A percentile compares a stretch with the other conserved stretches of the same genome.
Evolutionary conservation across 2,113 vertebrate species (phyloP).

Genomic region (Ahaetulla prasina): DNA sequence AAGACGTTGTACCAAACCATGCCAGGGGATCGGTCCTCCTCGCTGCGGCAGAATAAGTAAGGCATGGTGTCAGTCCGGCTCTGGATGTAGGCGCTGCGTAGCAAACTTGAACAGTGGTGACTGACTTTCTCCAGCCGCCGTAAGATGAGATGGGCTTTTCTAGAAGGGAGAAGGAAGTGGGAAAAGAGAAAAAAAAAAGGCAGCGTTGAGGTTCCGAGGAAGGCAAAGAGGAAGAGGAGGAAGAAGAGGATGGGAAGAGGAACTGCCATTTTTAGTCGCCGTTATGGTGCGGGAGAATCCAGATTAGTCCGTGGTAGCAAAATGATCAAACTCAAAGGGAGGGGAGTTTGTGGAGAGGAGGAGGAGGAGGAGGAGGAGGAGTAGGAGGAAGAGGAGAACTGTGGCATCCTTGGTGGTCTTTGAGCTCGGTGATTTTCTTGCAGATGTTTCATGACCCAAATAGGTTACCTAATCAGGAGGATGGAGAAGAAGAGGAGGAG

Average conservation of each 20-base stretch:
- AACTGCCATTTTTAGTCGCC: not conserved
- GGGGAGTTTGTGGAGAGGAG: not conserved
- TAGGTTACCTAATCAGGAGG: too few relatives aligned
- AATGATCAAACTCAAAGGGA: not conserved
- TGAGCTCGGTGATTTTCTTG: too few relatives aligned
- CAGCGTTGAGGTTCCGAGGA: not conserved
- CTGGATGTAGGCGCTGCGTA: slow-evolving; percentile 91
- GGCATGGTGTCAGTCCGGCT: slow-evolving; percentile 91
- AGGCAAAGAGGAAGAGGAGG: not conserved
- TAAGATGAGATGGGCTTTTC: slow-evolving; percentile 94
- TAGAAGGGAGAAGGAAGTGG: slow-evolving; percentile 51
- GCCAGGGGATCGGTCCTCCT: slow-evolving; percentile 78
- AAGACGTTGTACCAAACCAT: slow-evolving; percentile 85
- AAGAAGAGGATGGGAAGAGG: not conserved
- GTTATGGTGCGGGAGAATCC: not conserved
- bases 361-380: not conserved
- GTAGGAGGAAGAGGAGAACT: not conserved
- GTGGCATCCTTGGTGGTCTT: too few relatives aligned
- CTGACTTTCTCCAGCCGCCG: slow-evolving; percentile 89
- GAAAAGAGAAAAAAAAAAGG: not conserved
- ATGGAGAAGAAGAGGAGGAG: accelerated
- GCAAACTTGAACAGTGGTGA: slow-evolving; percentile 76
- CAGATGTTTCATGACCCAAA: too few relatives aligned
- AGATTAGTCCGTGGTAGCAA: not conserved
- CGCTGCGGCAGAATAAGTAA: slow-evolving; percentile 88